Evolutionary conservation across 2,888 invertebrate genomes (phyloP).

Genomic region (Syritta pipiens): DNA sequence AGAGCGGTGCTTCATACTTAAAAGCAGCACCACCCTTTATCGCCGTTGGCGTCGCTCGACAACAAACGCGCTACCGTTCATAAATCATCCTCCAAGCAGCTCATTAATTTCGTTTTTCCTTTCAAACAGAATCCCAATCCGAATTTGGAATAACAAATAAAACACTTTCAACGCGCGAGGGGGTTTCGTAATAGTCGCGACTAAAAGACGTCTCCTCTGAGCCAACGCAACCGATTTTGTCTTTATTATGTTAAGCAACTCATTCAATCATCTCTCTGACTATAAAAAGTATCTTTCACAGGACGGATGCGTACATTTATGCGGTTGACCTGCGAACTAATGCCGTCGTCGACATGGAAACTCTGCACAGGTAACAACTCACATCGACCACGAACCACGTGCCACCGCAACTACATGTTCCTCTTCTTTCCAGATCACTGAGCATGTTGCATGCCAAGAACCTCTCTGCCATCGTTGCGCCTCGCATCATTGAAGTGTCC

Average conservation of each 20-base stretch:
- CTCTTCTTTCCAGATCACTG: slow-evolving; percentile 82
- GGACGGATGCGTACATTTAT: slow-evolving; percentile 92
- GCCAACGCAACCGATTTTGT: slow-evolving; percentile 12
- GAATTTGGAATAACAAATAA: slow-evolving; percentile 30
- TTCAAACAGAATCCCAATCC: slow-evolving; percentile 4
- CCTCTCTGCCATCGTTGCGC: slow-evolving; percentile 80
- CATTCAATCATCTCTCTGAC: slow-evolving; percentile 2
- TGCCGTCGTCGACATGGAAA: slow-evolving; percentile 89
- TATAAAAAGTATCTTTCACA: slow-evolving; percentile 77
- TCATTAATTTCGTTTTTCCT: slow-evolving; percentile 34
- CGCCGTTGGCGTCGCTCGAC: neutral
- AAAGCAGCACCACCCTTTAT: neutral
- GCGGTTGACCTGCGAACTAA: slow-evolving; percentile 91
- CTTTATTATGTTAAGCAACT: slow-evolving; percentile 9
- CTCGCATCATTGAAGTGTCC: slow-evolving; percentile 84
- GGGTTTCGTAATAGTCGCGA: neutral
- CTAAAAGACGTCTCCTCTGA: neutral
- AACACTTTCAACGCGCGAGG: neutral
- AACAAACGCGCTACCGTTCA: neutral
- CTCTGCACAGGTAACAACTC: slow-evolving; percentile 84
- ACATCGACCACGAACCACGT: neutral
- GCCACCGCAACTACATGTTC: neutral
- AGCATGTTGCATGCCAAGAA: slow-evolving; percentile 71
- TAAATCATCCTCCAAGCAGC: slow-evolving; percentile 36
- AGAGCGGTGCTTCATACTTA: neutral